A percentile compares a stretch with the other conserved stretches of the same genome.
These are phyloP conservation scores for Epinotia nisella DNA, from an alignment of 2,888 invertebrate species.

Conservation along the genomic window DNA sequence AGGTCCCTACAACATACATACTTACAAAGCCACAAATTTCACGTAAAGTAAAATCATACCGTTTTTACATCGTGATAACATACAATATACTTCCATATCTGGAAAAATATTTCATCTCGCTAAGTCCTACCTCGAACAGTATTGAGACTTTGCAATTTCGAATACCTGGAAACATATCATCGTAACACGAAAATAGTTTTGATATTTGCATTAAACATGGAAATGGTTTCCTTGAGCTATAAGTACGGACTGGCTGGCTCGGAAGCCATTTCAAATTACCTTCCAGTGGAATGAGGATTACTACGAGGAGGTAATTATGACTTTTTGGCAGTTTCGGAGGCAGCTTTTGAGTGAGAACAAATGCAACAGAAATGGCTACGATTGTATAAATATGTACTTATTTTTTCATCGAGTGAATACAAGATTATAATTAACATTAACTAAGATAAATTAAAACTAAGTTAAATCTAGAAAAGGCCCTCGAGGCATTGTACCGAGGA, in stretches of 20 bases:
- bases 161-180: not conserved
- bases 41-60: too few species aligned
- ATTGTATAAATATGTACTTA: too few species aligned
- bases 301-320: not conserved
- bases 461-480: too few species aligned
- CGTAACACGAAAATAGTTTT: not conserved
- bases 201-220: not conserved
- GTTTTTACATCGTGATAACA: too few species aligned
- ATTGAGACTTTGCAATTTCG: slow-evolving; percentile 9
- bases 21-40: too few species aligned
- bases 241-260: not conserved
- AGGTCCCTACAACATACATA: too few species aligned
- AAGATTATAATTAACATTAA: too few species aligned
- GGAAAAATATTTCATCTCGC: not conserved
- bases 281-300: not conserved
- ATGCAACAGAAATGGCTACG: not conserved
- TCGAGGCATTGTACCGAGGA: too few species aligned
- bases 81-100: not conserved
- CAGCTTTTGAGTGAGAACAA: not conserved
- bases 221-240: not conserved
- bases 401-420: too few species aligned
- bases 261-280: not conserved
- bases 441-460: too few species aligned
- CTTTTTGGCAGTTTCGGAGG: not conserved
- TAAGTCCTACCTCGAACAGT: not conserved